Evolutionary conservation across 2,797 vertebrate genomes (phyloP).

Genomic region (Argentina silus): DNA sequence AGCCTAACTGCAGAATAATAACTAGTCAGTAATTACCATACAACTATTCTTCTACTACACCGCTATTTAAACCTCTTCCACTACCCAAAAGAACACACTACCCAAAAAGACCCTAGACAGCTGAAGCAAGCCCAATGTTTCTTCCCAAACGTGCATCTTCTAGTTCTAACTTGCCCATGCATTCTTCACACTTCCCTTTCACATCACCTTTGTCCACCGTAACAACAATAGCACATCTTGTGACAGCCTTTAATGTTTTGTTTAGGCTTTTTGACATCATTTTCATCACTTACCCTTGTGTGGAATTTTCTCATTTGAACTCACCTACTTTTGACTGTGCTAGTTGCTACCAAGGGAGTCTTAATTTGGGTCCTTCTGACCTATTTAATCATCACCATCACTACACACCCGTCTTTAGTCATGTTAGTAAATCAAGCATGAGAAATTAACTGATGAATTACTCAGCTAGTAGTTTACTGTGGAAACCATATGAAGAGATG

Average conservation of each 20-base stretch:
- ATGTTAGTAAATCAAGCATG: neutral
- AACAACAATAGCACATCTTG: too few relatives aligned
- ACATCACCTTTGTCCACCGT: too few relatives aligned
- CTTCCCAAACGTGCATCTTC: too few relatives aligned
- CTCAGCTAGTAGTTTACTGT: neutral
- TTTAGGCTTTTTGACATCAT: neutral
- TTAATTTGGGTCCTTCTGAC: constrained; percentile 3
- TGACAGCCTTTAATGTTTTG: neutral
- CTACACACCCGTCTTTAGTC: neutral
- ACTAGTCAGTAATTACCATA: too few relatives aligned
- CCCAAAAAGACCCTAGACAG: too few relatives aligned
- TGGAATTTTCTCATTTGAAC: neutral
- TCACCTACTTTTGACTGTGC: constrained; percentile 7
- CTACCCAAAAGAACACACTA: too few relatives aligned
- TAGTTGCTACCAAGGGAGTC: neutral
- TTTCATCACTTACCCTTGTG: neutral
- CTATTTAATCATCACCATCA: neutral
- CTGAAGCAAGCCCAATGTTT: too few relatives aligned
- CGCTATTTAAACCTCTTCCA: too few relatives aligned
- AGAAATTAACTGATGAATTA: neutral
- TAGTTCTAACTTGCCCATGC: too few relatives aligned
- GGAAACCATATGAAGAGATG: neutral
- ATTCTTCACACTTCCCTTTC: too few relatives aligned
- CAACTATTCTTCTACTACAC: too few relatives aligned
- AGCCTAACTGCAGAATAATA: too few relatives aligned